A percentile compares a stretch with the other conserved stretches of the same genome.
Conservation (phyloP, 2,113 vertebrate genomes). For the Drymodes brunneopygia region DNA sequence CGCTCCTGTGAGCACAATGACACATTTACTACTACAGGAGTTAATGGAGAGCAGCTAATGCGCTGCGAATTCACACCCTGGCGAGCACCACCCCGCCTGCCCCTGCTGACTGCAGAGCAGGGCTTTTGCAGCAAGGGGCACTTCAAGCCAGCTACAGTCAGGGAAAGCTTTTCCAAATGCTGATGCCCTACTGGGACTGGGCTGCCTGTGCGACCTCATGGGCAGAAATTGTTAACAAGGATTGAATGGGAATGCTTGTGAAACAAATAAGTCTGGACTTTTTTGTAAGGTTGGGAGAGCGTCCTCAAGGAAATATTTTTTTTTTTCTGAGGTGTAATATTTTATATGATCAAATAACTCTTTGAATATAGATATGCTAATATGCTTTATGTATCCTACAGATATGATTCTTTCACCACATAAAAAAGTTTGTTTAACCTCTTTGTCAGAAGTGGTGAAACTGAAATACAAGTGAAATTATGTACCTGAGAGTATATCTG, state of each 20-base stretch:
- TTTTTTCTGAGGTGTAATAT: background rate
- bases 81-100: background rate
- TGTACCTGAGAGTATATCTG: background rate
- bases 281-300: background rate
- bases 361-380: background rate
- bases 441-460: background rate
- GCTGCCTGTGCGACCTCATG: rapidly evolving
- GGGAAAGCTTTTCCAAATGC: background rate
- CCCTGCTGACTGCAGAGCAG: background rate
- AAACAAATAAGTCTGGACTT: background rate
- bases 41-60: slow-evolving; percentile 28
- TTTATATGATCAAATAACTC: background rate
- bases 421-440: background rate
- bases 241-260: background rate
- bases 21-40: background rate
- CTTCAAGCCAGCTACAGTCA: background rate
- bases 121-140: background rate
- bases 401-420: background rate
- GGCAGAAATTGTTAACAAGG: background rate
- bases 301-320: too few relatives aligned
- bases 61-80: background rate
- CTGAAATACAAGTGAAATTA: background rate
- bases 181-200: background rate
- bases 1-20: slow-evolving; percentile 12
- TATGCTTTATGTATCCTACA: background rate